Evolutionary conservation across 2,113 vertebrate genomes (phyloP), one percentile per base, ranked within the genome.

Genomic region (Seriola quinqueradiata): DNA sequence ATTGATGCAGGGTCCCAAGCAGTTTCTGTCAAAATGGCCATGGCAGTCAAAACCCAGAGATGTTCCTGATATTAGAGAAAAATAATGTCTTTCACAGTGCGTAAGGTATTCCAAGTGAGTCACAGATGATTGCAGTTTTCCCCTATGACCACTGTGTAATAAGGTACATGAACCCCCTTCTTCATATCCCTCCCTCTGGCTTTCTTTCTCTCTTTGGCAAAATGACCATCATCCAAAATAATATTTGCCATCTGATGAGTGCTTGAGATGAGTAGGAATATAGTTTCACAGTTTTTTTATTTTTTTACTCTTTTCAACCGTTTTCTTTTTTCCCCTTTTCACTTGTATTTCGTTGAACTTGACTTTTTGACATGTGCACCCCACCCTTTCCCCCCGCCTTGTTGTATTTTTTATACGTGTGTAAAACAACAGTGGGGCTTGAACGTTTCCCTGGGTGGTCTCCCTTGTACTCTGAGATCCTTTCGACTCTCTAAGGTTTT

Each of bases 101-200:
- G 42, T 69, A 77, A 79, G 80, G 68, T 83, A 85, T 91, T 91
- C 86, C 89, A 86, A 91, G 85, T 82, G 82, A 94, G 83, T 90
- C 87, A 84, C 94, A 94, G 91, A 95, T 95, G 92, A 95, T 92
- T 92, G 93, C 87, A 93, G 93, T 95, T 94, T 94, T 91, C 91
- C 82, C 82, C 87, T 78, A 77, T 87, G 92, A 91, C 91, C 92
- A 91, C 83, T 70, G 81, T 87, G 92, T 93, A 93, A 92, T 92
- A 92, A 87, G 93, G 90, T 92, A 93, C 92, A 92, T 87, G 88
- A 90, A 86, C 79, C 88, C 88, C 84, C 77, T 84, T 85, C 79
- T 82, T 72, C 81, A 68, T 75, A 79, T 68, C 68, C 55, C 76
- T 77, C 63, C 54, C 84, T 75, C 83, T 65, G 32, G 67, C 69